phyloP scores from a whole-genome alignment of 37 sponge, comb jelly and placozoan species.

The Oopsacas minuta region DNA sequence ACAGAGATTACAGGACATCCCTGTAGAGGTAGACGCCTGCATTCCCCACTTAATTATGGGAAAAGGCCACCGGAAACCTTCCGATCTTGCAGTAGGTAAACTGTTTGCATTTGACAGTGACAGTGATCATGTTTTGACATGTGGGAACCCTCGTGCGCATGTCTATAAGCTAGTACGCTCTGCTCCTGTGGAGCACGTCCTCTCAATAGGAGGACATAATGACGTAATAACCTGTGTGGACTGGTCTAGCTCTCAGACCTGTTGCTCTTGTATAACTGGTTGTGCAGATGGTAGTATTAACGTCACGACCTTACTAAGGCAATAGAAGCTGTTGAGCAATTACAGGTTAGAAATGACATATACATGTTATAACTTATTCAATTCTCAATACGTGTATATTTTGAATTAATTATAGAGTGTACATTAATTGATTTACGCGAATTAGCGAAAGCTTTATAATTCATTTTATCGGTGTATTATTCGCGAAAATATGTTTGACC shows the following conservation, averaged over 20 bases:
- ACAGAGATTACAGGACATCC: not conserved
- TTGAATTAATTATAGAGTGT: not conserved
- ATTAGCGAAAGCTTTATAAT: too few relatives aligned
- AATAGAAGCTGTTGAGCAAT: not conserved
- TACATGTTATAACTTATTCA: not conserved
- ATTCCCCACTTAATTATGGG: not conserved
- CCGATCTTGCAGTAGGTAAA: not conserved
- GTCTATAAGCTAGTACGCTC: not conserved
- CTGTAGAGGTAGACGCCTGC: constrained; percentile 3
- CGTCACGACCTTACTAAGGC: not conserved
- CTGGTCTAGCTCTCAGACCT: not conserved
- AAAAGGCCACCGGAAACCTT: not conserved
- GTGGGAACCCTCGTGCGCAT: constrained; percentile 8
- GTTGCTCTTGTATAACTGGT: constrained; percentile 7
- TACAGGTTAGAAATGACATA: not conserved
- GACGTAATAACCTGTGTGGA: not conserved
- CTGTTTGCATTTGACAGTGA: not conserved
- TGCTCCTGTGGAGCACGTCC: not conserved
- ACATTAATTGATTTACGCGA: not conserved
- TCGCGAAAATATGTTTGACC: too few relatives aligned
- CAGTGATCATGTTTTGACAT: constrained; percentile 12
- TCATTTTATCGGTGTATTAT: too few relatives aligned
- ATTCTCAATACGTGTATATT: not conserved
- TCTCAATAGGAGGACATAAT: not conserved
- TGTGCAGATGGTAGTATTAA: not conserved